Conservation (phyloP, 2,113 vertebrate species). For the Hemiscyllium ocellatum region DNA sequence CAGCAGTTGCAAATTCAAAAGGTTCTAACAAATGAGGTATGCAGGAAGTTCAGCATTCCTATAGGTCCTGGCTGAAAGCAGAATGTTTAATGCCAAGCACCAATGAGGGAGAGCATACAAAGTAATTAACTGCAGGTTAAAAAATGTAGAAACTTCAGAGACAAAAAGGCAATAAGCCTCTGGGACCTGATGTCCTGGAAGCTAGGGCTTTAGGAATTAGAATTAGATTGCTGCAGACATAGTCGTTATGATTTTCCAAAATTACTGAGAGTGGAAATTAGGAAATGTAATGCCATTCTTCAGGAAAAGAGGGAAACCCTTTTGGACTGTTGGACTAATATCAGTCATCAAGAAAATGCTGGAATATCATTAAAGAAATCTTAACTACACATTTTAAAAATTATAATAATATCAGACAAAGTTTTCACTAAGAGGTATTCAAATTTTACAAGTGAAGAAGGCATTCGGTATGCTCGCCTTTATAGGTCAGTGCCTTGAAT, state of each 20-base stretch:
- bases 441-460: too few species aligned
- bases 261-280: background rate
- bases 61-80: background rate
- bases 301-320: background rate
- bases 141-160: background rate
- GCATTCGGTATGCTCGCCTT: too few species aligned
- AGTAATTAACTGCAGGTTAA: background rate
- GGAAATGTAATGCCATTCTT: background rate
- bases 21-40: background rate
- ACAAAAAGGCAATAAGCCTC: background rate
- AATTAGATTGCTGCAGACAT: too few species aligned
- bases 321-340: too few species aligned
- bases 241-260: background rate
- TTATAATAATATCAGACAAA: background rate
- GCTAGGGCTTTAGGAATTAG: background rate
- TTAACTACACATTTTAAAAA: background rate
- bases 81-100: background rate
- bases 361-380: background rate
- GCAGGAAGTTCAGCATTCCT: background rate
- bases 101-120: background rate
- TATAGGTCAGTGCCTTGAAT: too few species aligned
- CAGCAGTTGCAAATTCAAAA: background rate
- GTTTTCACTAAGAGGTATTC: background rate
- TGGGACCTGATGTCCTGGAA: background rate
- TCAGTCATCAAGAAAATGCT: background rate